A percentile compares a stretch with the other conserved stretches of the same genome.
Conservation (phyloP, 2,797 vertebrate species). For the Gymnoscopelus braueri region DNA sequence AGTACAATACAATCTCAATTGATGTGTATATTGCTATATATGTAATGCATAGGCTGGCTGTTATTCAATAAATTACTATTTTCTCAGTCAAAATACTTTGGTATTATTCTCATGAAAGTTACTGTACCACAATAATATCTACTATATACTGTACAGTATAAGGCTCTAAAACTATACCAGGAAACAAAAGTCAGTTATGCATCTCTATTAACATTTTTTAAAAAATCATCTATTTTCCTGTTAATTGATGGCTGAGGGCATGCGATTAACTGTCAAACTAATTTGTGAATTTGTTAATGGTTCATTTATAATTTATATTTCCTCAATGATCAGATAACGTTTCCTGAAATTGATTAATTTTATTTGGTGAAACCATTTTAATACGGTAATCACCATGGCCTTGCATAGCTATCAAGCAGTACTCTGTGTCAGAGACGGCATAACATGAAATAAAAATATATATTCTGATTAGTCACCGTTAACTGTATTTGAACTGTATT, state of each 20-base stretch:
- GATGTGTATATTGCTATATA: conserved; percentile 9
- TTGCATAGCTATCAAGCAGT: conserved; percentile 30
- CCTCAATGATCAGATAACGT: conserved; percentile 15
- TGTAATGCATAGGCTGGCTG: too few species aligned
- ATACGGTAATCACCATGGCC: conserved; percentile 17
- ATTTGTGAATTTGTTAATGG: not conserved
- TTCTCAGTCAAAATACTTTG: too few species aligned
- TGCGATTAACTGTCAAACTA: not conserved
- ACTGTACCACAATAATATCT: conserved; percentile 1
- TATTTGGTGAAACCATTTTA: conserved; percentile 15
- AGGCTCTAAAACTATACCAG: not conserved
- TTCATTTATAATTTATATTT: conserved; percentile 11
- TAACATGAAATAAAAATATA: conserved; percentile 38
- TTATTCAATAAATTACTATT: too few species aligned
- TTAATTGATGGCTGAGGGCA: not conserved
- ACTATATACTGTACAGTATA: conserved; percentile 5
- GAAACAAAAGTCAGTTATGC: not conserved
- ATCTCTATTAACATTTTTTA: too few species aligned
- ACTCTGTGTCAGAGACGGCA: conserved; percentile 23
- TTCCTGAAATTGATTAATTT: conserved; percentile 18
- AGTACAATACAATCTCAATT: conserved; percentile 18
- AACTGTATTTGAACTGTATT: conserved; percentile 14
- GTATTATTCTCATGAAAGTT: not conserved
- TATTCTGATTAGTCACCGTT: not conserved
- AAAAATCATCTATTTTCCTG: not conserved